These are phyloP conservation scores for Trachymyrmex septentrionalis DNA, from an alignment of 1,140 invertebrate genomes.

Conservation along the genomic window DNA sequence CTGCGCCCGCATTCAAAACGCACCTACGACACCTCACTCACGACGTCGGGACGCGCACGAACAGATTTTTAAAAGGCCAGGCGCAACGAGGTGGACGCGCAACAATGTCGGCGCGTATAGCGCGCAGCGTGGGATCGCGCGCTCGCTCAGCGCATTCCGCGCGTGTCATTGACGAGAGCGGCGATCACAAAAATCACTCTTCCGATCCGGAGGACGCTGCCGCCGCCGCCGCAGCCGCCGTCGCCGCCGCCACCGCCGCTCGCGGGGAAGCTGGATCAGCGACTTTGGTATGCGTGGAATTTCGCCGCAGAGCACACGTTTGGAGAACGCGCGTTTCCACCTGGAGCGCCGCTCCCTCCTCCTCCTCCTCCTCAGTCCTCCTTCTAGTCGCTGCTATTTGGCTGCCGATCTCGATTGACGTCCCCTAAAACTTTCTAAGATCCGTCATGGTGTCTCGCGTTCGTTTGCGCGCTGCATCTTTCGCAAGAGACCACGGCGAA, in stretches of 20 bases:
- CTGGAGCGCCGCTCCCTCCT: conserved; percentile 2
- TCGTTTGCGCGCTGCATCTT: conserved; percentile 38
- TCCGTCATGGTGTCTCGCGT: neutral
- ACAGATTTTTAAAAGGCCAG: conserved; percentile 42
- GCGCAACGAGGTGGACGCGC: neutral
- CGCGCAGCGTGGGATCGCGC: conserved; percentile 60
- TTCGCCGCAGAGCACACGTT: conserved; percentile 31
- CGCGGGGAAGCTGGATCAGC: conserved; percentile 59
- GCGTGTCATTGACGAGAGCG: conserved; percentile 80
- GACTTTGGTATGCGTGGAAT: conserved; percentile 72
- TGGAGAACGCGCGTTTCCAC: conserved; percentile 52
- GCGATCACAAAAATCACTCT: conserved; percentile 80
- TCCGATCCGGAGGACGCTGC: conserved; percentile 79
- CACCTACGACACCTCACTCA: neutral
- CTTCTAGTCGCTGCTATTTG: neutral
- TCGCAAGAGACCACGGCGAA: neutral
- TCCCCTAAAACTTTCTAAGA: conserved; percentile 17
- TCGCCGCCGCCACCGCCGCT: conserved; percentile 48
- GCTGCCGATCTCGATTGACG: neutral
- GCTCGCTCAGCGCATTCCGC: conserved; percentile 82
- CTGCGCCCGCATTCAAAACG: conserved; percentile 50
- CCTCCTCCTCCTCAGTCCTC: neutral
- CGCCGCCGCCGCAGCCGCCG: conserved; percentile 68
- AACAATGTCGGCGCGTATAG: conserved; percentile 57
- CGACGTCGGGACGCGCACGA: conserved; percentile 1